Base-by-base conservation (phyloP, 2,113 vertebrate species). In the Pyxicephalus adspersus region DNA sequence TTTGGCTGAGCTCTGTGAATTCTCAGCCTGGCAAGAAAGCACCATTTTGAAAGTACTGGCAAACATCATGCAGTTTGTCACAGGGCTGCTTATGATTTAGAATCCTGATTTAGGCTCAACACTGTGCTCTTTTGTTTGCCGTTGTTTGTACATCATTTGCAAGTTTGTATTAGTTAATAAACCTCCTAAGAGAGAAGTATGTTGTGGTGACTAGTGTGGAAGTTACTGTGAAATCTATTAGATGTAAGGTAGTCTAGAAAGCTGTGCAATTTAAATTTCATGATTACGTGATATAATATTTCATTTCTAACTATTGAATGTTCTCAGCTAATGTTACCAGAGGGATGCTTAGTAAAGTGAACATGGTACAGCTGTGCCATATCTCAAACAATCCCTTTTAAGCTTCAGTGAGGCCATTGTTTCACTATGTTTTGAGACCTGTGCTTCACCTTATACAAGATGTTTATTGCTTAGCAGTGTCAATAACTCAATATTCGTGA, bases 1-100 rank as follows among this genome's bases (percentile, higher is more conserved):
- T 92, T 96, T 96, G 95, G 94, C 93, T 71, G n/a, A 86, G 89
- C 86, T 88, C 85, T 85, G 83, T 85, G 90, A 89, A 92, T 90
- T 89, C 90, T 89, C 86, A 84, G 87, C 89, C 91, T 93, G 90
- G 91, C 89, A 92, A 91, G 87, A 93, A 90, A 90, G 87, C 83
- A 84, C 87, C 77, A 76, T 89, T 90, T 88, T 76, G 85, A 91
- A 91, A 90, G 86, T 90, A 86, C 92, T 94, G 92, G 92, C 92
- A 91, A 86, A 85, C 83, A 65, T 51, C 0, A 19, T 75, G 85
- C 81, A 83, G 86, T 86, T 89, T 92, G 89, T 94, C 92, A 93
- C 90, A 94, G 80, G 80, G 85, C 23, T 84, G 89, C 89, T 90
- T 91, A 90, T 94, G 91, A 94, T 93, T 93, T 91, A 92, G 90